Conservation (phyloP, 2,113 vertebrate genomes). For the Dicerorhinus sumatrensis region DNA sequence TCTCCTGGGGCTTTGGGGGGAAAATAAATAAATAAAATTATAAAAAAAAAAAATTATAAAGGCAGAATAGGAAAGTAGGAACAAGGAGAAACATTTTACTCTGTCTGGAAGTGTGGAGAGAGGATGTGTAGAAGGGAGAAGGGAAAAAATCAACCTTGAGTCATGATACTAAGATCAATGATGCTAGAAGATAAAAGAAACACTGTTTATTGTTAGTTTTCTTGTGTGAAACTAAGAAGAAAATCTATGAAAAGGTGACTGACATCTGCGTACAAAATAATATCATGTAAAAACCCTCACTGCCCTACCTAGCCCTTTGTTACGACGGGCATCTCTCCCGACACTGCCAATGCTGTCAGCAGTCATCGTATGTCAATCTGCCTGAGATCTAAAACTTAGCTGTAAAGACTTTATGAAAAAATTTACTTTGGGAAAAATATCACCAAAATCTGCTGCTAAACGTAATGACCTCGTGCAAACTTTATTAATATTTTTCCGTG, state of each 20-base stretch:
- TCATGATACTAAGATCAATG: not conserved
- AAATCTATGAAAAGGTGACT: not conserved
- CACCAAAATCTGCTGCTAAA: not conserved
- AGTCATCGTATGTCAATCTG: not conserved
- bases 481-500: not conserved
- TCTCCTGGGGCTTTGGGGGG: too few relatives aligned
- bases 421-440: not conserved
- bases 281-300: not conserved
- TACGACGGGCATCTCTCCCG: not conserved
- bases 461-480: not conserved
- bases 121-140: not conserved
- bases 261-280: not conserved
- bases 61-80: not conserved
- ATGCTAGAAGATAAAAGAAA: constrained; percentile 23
- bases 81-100: not conserved
- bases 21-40: too few relatives aligned
- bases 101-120: not conserved
- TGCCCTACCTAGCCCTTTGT: not conserved
- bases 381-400: not conserved
- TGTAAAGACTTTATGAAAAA: not conserved
- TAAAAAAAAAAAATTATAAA: not conserved
- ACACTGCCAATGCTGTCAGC: not conserved
- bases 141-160: not conserved
- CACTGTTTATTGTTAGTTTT: constrained; percentile 22
- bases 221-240: not conserved